Conservation (phyloP, 2,113 vertebrate species). For the Periophthalmodon schlosseri region DNA sequence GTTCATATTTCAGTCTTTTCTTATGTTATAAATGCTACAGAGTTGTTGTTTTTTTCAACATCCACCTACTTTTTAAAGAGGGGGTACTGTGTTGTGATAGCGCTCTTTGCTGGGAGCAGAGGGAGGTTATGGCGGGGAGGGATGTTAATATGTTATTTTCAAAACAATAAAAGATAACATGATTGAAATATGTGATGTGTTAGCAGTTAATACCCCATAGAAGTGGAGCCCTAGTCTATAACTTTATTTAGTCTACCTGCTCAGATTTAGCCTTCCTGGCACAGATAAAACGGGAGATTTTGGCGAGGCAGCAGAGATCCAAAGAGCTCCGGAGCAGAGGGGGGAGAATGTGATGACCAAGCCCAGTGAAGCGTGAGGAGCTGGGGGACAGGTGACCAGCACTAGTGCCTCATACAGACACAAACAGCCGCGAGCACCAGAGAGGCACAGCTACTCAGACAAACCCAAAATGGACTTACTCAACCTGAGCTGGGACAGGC, state of each 20-base stretch:
- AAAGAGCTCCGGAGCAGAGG: slow-evolving; percentile 1
- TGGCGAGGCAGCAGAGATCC: not conserved
- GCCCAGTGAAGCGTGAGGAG: slow-evolving; percentile 6
- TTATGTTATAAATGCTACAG: too few relatives aligned
- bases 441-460: slow-evolving; percentile 19
- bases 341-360: slow-evolving; percentile 3
- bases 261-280: not conserved
- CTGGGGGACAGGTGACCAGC: slow-evolving; percentile 6
- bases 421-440: slow-evolving; percentile 18
- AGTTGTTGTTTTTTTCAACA: too few relatives aligned
- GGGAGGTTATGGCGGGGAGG: too few relatives aligned
- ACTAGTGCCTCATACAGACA: slow-evolving; percentile 17
- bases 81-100: too few relatives aligned
- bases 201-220: too few relatives aligned
- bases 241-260: not conserved
- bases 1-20: too few relatives aligned
- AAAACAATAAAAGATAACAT: too few relatives aligned
- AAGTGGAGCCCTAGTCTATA: too few relatives aligned
- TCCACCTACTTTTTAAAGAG: too few relatives aligned
- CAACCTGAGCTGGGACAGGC: slow-evolving; percentile 37
- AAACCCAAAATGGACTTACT: slow-evolving; percentile 16
- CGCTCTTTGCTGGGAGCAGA: too few relatives aligned
- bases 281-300: not conserved
- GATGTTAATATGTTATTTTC: too few relatives aligned
- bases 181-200: too few relatives aligned